Percentiles rank a stretch among this genome's conserved stretches.
Evolutionary conservation across 2,113 vertebrate species (phyloP).

Genomic region (Platycercus adscitus): DNA sequence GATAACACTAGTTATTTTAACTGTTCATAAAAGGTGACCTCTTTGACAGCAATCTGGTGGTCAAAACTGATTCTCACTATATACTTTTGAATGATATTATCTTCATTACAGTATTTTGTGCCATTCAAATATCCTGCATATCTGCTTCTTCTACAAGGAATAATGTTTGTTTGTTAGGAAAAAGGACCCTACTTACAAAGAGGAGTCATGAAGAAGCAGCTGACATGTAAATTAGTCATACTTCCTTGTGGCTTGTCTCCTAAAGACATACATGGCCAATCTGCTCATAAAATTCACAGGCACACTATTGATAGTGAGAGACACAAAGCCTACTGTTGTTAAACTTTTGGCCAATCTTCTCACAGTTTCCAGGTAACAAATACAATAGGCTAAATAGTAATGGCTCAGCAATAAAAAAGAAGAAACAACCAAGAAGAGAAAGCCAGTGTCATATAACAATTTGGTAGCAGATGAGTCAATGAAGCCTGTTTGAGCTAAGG

Average conservation of each 20-base stretch:
- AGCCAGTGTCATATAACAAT: neutral
- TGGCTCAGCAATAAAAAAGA: neutral
- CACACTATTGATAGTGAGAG: neutral
- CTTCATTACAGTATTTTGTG: neutral
- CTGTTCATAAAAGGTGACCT: neutral
- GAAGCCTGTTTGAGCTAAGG: constrained; percentile 15
- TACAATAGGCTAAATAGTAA: neutral
- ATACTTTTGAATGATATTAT: neutral
- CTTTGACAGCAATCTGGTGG: neutral
- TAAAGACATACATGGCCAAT: constrained; percentile 25
- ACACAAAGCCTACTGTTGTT: neutral
- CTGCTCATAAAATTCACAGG: constrained; percentile 17
- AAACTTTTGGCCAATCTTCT: neutral
- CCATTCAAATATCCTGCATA: neutral
- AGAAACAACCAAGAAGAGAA: neutral
- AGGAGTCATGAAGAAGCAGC: constrained; percentile 16
- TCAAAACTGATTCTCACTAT: neutral
- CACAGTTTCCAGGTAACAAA: neutral
- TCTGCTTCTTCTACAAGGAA: neutral
- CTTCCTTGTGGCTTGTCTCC: constrained; percentile 31
- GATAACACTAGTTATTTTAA: neutral
- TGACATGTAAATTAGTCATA: constrained; percentile 56
- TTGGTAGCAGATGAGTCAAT: neutral
- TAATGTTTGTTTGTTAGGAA: neutral
- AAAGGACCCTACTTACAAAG: neutral